Percentiles rank a stretch among this genome's conserved stretches.
Evolutionary conservation across 2,113 vertebrate species (phyloP).

Genomic region (Agapornis roseicollis): DNA sequence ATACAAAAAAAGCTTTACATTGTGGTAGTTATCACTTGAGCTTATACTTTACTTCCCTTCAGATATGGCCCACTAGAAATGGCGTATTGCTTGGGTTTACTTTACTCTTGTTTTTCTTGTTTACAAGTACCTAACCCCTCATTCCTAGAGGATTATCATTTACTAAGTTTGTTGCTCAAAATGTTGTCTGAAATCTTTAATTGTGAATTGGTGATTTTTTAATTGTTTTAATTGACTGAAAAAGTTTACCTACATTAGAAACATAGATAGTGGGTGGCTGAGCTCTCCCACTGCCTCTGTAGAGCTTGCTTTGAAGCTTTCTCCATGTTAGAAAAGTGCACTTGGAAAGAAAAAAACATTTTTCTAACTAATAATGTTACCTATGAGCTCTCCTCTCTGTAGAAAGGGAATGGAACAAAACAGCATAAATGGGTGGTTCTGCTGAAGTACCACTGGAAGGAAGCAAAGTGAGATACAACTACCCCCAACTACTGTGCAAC

Average conservation of each 20-base stretch:
- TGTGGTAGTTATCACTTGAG: not conserved
- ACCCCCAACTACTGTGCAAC: not conserved
- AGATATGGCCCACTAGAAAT: not conserved
- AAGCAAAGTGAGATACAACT: not conserved
- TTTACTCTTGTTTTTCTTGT: not conserved
- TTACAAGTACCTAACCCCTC: not conserved
- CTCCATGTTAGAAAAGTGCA: not conserved
- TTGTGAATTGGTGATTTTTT: not conserved
- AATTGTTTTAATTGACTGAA: not conserved
- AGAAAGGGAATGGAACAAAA: not conserved
- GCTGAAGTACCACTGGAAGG: not conserved
- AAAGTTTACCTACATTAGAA: not conserved
- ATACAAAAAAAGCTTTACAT: not conserved
- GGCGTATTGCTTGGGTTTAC: not conserved
- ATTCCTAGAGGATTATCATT: not conserved
- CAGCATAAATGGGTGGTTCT: not conserved
- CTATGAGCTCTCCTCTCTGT: not conserved
- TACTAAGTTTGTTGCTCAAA: not conserved
- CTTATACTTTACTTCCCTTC: not conserved
- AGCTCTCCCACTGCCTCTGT: not conserved
- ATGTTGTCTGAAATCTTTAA: not conserved
- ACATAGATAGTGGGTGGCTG: not conserved
- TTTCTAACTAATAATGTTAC: not conserved
- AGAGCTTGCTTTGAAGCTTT: not conserved
- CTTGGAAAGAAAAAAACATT: not conserved